Evolutionary conservation across 2,113 vertebrate species (phyloP).

Genomic region (Puffinus mauretanicus): DNA sequence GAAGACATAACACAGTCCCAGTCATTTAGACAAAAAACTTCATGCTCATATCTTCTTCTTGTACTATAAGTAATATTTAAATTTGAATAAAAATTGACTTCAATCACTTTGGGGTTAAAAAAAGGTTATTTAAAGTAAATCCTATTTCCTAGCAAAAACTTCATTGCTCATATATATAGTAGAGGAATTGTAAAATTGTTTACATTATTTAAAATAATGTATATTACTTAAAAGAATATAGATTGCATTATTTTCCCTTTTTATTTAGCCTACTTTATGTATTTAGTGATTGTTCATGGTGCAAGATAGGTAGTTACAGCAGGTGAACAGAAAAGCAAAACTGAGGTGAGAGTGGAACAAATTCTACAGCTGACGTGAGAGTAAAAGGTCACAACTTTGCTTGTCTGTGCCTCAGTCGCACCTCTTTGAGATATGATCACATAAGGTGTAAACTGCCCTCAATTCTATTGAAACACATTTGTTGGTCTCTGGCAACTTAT

Average conservation of each 20-base stretch:
- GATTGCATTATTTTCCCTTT: neutral
- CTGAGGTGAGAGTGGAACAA: neutral
- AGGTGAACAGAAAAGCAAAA: neutral
- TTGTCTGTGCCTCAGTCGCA: fast-evolving
- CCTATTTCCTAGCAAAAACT: neutral
- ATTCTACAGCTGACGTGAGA: neutral
- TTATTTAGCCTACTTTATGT: neutral
- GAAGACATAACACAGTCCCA: neutral
- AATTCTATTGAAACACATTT: neutral
- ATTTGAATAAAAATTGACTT: neutral
- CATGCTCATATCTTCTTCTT: neutral
- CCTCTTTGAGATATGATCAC: neutral
- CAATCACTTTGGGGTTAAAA: neutral
- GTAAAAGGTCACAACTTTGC: neutral
- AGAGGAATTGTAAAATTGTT: neutral
- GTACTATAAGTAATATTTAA: neutral
- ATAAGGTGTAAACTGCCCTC: neutral
- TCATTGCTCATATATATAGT: neutral
- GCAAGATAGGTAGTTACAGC: neutral
- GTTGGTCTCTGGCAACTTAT: neutral
- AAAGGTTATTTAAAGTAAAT: neutral
- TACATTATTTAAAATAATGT: neutral
- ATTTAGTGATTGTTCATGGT: neutral
- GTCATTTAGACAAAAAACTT: neutral
- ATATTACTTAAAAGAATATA: neutral